Conservation (phyloP, 2,797 vertebrate species). For the Malacoctenus gilli region DNA sequence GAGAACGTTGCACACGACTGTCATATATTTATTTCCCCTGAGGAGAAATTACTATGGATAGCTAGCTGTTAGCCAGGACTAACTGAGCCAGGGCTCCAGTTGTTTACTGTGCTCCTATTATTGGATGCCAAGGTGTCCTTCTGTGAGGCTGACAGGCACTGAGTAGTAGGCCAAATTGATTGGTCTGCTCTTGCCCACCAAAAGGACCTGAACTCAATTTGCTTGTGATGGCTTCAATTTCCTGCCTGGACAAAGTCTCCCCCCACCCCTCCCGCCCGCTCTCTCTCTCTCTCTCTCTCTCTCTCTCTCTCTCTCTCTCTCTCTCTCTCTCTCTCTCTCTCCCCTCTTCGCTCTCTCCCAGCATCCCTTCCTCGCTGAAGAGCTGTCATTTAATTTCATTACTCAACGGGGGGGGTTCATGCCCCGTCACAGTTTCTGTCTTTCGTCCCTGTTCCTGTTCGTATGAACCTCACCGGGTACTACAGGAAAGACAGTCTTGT, state of each 20-base stretch:
- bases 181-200: conserved; percentile 85
- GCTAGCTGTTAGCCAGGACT: conserved; percentile 68
- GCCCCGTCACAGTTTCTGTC: conserved; percentile 67
- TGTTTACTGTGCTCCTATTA: conserved; percentile 79
- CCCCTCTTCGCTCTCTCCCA: conserved; percentile 42
- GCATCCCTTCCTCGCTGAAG: conserved; percentile 66
- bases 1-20: conserved; percentile 19
- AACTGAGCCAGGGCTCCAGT: conserved; percentile 70
- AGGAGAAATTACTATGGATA: conserved; percentile 64
- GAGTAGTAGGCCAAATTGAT: conserved; percentile 84
- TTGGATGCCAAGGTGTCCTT: conserved; percentile 80
- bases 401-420: conserved; percentile 73
- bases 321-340: conserved; percentile 11
- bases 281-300: conserved; percentile 10
- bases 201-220: conserved; percentile 88
- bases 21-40: conserved; percentile 57
- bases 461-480: conserved; percentile 35
- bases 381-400: conserved; percentile 84
- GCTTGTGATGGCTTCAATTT: conserved; percentile 87
- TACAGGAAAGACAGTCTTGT: conserved; percentile 31
- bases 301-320: conserved; percentile 29
- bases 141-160: conserved; percentile 74
- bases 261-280: conserved; percentile 31
- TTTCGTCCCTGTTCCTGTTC: conserved; percentile 42
- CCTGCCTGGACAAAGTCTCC: conserved; percentile 79